Evolutionary conservation across 2,113 vertebrate species (phyloP).

Genomic region (Mobula hypostoma): DNA sequence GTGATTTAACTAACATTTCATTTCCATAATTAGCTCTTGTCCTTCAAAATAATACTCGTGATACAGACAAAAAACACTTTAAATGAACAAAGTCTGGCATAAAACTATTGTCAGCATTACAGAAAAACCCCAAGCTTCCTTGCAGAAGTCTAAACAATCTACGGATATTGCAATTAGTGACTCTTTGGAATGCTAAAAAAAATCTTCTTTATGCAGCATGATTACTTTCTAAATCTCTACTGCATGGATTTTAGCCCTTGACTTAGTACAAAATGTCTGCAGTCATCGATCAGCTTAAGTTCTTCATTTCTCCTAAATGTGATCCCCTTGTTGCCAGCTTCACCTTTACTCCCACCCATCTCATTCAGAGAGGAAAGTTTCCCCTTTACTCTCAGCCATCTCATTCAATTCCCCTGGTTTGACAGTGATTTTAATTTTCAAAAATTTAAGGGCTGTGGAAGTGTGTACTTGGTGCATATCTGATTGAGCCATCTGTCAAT

Average conservation of each 20-base stretch:
- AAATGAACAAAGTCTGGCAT: neutral
- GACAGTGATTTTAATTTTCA: neutral
- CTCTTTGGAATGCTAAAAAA: slow-evolving; percentile 18
- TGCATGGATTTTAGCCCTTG: neutral
- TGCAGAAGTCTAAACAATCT: neutral
- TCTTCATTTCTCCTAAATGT: neutral
- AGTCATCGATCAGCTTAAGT: neutral
- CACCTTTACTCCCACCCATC: neutral
- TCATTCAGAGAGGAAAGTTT: neutral
- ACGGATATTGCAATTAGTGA: neutral
- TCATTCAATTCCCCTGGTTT: neutral
- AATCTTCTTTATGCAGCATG: neutral
- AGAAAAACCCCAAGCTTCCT: neutral
- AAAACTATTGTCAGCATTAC: neutral
- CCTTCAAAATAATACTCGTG: neutral
- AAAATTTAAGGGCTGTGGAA: neutral
- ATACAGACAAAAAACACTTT: neutral
- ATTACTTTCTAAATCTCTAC: neutral
- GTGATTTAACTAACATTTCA: slow-evolving; percentile 22
- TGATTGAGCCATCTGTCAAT: neutral
- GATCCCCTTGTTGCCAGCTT: neutral
- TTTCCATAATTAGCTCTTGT: slow-evolving; percentile 5
- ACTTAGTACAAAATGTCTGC: neutral
- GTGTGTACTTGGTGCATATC: neutral
- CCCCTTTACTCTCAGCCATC: neutral